Base-by-base conservation (phyloP, 1,140 invertebrate species). In the Plodia interpunctella region DNA sequence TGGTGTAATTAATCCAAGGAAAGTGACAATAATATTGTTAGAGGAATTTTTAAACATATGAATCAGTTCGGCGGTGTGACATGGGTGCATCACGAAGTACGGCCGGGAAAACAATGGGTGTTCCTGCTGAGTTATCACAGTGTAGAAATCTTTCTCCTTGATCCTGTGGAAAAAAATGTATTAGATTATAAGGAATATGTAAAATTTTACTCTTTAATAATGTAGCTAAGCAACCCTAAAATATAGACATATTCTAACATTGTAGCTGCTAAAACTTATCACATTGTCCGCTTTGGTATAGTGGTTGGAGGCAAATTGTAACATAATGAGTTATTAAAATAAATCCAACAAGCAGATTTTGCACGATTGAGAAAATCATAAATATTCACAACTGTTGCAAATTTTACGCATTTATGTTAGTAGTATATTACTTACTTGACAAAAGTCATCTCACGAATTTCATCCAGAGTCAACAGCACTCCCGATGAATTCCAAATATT, bases 11-110 rank as follows among this genome's bases (percentile, higher is more conserved):
- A 90, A 66, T 17, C 85, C 72, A 20, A 90, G 60, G 56, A 88
- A 88, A n/a, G 84, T 85, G 0, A 87, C 74, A 51, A 87, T 81
- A 17, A 83, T 73, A 55, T 88, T 86, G 19, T 71, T 76, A 5
- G 85, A 69, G 20, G 62, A 66, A 32, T 71, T 65, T 57, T 63
- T 84, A 9, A 88, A 80, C 11, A 57, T 63, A 5, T 68, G 54
- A 15, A 90, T 62, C 20, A 87, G 62, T 38, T 65, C 58, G 10
- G 76, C 79, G 6, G 87, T 87, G 57, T 86, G 81, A 28, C 86
- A 87, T 1, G 76, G 79, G 28, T 90, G 86, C 51, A 88, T 67
- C 6, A 85, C 81, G 57, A 85, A 89, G 49, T 83, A 84, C 56
- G 88, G 88, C 11, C 68, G 65, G 20, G 75, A 59, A 5, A 88